These are phyloP conservation scores for Mythimna albipuncta DNA, from an alignment of 2,888 invertebrate genomes.

Conservation along the genomic window DNA sequence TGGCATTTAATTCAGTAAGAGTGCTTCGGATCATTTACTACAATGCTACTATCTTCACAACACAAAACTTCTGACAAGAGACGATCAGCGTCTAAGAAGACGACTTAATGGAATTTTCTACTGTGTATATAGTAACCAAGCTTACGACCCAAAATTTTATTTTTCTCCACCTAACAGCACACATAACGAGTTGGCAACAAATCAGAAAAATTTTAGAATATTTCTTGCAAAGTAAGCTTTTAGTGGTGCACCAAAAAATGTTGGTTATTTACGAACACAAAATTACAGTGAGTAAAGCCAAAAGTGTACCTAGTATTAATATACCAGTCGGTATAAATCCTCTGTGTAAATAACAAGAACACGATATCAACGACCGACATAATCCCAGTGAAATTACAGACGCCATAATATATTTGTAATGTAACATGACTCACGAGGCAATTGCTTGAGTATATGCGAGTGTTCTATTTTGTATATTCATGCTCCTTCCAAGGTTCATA, in stretches of 20 bases:
- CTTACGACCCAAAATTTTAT: neutral
- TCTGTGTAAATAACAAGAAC: slow-evolving; percentile 45
- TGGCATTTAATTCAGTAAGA: too few relatives aligned
- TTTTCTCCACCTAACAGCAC: neutral
- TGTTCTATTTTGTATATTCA: slow-evolving; percentile 32
- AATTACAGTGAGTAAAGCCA: slow-evolving; percentile 6
- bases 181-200: neutral
- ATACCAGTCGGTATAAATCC: slow-evolving; percentile 23
- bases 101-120: neutral
- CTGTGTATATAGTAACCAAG: neutral
- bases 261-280: neutral
- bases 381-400: slow-evolving; percentile 48
- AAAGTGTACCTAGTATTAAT: slow-evolving; percentile 20
- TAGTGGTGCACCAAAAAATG: neutral
- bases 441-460: slow-evolving; percentile 7
- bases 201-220: neutral
- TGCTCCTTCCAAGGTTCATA: slow-evolving; percentile 1
- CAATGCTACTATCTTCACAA: too few relatives aligned
- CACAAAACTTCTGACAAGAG: too few relatives aligned
- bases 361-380: slow-evolving; percentile 46
- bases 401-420: slow-evolving; percentile 34
- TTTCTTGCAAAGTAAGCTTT: neutral
- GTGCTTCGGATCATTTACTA: too few relatives aligned
- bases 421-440: slow-evolving; percentile 19
- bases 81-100: too few relatives aligned